Evolutionary conservation across 2,113 vertebrate genomes (phyloP), one percentile per base, ranked within the genome.

Genomic region (Setophaga coronata): DNA sequence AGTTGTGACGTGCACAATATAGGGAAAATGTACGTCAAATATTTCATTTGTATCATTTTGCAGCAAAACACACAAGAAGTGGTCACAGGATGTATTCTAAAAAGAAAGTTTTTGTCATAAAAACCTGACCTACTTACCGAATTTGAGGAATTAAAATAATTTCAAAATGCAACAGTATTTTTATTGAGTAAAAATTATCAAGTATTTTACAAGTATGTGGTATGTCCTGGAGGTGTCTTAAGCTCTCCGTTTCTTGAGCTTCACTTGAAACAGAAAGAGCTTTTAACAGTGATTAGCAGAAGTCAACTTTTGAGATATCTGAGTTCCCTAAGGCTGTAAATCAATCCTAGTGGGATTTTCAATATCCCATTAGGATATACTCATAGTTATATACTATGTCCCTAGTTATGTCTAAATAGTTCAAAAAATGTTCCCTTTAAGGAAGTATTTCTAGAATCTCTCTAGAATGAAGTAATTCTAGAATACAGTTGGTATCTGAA

Each of bases 11-110:
- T 1, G 18, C 77, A 64, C 7, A 42, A 21, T 9, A 40, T 51
- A 36, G 6, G 12, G 4, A 7, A 85, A 71, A 85, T 26, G 0
- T 25, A 8, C 38, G 21, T 21, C 0, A 0, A 23, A 29, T 82
- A 36, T 64, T 89, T 5, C 1, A 10, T 53, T 40, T 10, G 4
- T 29, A 2, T 9, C 65, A 18, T 43, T 65, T 21, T 47, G 11
- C 4, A 16, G 10, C 9, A 62, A 62, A 56, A 54, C 6, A 23
- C 2, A 0, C 5, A 67, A 33, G 66, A 64, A 38, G 17, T 69
- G n/a, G 4, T 33, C 19, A 43, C 3, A 45, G 5, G 18, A 38
- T 2, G 1, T 36, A 18, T 36, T 9, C 21, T 34, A 69, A 61
- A 88, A 64, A 43, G 1, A 36, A 66, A 31, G 2, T 4, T 34